Base-by-base conservation (phyloP, 2,797 vertebrate genomes). In the Philypnodon macrostomus region DNA sequence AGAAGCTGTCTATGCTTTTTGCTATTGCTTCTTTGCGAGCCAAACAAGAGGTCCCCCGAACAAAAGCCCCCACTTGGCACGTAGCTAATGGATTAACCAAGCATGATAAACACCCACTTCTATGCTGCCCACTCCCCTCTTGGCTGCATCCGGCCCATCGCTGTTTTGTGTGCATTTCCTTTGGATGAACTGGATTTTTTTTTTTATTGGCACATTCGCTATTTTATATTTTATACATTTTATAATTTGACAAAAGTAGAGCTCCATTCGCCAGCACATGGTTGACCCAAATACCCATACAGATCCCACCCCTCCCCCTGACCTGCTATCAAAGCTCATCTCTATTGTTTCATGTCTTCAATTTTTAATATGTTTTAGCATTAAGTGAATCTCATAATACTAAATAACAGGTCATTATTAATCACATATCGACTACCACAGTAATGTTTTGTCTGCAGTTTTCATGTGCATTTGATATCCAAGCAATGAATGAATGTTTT, bases 211-310 rank as follows among this genome's bases (percentile, higher is more conserved):
- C n/a, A n/a, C n/a, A n/a, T n/a, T n/a, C n/a, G n/a, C n/a, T n/a
- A n/a, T 61, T 79, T 23, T 23, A 23, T 3, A 23, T 23, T 23
- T 23, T 23, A 23, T 23, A 27, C 15, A 16, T 27, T 41, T 27
- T 14, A 13, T 12, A 2, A 23, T 63, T 74, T 60, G 63, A 68
- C 45, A 72, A 21, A 74, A 72, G 51, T 62, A 57, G 67, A 45
- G 53, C 45, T 77, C 47, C 58, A 64, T 70, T 57, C 73, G 56
- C 56, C 42, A 54, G 58, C 67, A 32, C 61, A 55, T 17, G 44
- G 24, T 52, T 89, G 85, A 89, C 85, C 87, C 83, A 88, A 71
- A 89, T 87, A 84, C 58, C 62, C 67, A 60, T 47, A 53, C 64
- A 62, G 65, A 39, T 63, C 30, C 17, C 32, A 3, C 77, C 71